These are phyloP conservation scores for Trichomycterus rosablanca DNA, from an alignment of 2,113 vertebrate species.

Conservation along the genomic window DNA sequence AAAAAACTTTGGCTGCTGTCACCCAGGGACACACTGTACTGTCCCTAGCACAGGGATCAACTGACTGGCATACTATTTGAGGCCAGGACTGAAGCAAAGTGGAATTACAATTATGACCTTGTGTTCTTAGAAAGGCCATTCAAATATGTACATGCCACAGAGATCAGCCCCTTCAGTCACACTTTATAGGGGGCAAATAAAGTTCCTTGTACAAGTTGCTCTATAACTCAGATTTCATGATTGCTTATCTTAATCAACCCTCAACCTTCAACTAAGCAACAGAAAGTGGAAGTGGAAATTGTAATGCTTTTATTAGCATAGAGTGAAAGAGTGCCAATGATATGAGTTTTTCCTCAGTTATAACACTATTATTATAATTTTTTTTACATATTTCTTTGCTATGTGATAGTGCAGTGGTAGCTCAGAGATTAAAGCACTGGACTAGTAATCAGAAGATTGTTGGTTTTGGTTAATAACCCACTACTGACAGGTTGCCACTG, in stretches of 20 bases:
- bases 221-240: constrained; percentile 5
- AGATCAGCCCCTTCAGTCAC: constrained; percentile 5
- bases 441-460: too few species aligned
- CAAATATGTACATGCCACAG: constrained; percentile 3
- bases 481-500: too few species aligned
- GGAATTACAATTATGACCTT: constrained; percentile 25
- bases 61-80: constrained; percentile 28
- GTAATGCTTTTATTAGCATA: not conserved
- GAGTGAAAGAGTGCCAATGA: not conserved
- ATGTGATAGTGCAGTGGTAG: too few species aligned
- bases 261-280: too few species aligned
- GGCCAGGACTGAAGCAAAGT: constrained; percentile 26
- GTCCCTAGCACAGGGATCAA: constrained; percentile 30
- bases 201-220: constrained; percentile 3
- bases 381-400: too few species aligned
- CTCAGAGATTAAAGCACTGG: too few species aligned
- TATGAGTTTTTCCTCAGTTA: too few species aligned
- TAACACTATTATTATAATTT: too few species aligned
- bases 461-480: too few species aligned
- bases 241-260: not conserved
- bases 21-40: constrained; percentile 31
- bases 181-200: constrained; percentile 10
- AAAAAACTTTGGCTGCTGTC: constrained; percentile 21
- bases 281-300: not conserved
- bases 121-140: constrained; percentile 10